phyloP scores from a whole-genome alignment of 2,888 invertebrate species.

The Stratiomys singularior region DNA sequence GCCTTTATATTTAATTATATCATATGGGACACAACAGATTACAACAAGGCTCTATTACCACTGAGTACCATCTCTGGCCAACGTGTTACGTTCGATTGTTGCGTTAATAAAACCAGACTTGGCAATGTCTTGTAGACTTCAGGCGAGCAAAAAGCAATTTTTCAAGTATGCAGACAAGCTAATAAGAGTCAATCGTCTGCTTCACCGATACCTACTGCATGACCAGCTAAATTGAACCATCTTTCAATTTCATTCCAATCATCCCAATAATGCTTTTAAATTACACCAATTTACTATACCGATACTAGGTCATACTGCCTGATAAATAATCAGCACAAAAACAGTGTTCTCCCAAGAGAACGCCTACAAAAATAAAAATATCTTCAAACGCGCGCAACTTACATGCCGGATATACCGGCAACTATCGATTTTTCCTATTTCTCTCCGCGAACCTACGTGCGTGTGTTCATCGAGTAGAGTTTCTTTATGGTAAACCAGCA shows the following conservation, averaged over 20 bases:
- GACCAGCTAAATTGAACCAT: too few relatives aligned
- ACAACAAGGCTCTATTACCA: background rate
- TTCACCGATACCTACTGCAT: too few relatives aligned
- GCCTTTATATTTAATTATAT: too few relatives aligned
- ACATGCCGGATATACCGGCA: conserved; percentile 25
- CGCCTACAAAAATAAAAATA: conserved; percentile 18
- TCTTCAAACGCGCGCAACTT: background rate
- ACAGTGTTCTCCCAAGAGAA: background rate
- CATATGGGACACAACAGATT: too few relatives aligned
- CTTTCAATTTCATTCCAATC: background rate
- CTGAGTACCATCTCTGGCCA: background rate
- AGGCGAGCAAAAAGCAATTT: too few relatives aligned
- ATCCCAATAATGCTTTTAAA: background rate
- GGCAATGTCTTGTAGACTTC: too few relatives aligned
- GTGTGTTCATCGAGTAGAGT: too few relatives aligned
- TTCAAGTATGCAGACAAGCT: too few relatives aligned
- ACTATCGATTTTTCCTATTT: background rate
- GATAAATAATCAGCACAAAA: background rate
- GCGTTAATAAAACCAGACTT: background rate
- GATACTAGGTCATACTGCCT: conserved; percentile 4
- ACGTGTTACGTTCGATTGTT: background rate
- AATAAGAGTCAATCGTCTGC: too few relatives aligned
- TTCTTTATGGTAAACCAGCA: background rate
- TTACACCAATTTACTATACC: background rate
- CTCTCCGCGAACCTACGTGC: background rate